Evolutionary conservation across 2,113 vertebrate species (phyloP).

Genomic region (Tragulus kanchil): DNA sequence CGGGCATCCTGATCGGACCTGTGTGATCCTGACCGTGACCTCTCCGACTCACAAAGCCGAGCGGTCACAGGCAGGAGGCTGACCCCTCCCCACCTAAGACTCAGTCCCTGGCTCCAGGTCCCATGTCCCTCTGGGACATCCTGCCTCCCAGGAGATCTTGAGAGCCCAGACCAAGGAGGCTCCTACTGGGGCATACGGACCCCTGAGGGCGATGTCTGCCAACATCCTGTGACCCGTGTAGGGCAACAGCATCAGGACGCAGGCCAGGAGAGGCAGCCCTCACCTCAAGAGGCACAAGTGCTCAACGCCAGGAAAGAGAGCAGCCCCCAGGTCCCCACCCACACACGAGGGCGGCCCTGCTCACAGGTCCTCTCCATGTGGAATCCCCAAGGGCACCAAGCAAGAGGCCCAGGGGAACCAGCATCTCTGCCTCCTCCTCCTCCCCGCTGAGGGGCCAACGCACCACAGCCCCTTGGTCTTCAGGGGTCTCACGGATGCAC

Average conservation of each 20-base stretch:
- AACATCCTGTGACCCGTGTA: background rate
- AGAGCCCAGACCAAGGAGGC: background rate
- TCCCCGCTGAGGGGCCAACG: background rate
- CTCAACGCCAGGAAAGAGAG: background rate
- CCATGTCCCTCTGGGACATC: background rate
- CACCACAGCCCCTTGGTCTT: background rate
- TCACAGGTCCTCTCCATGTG: background rate
- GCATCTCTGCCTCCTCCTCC: background rate
- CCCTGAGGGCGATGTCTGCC: background rate
- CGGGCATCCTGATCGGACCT: fast-evolving
- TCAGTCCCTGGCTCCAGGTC: background rate
- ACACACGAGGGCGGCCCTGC: background rate
- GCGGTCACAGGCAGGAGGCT: background rate
- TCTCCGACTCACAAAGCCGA: background rate
- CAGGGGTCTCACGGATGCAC: background rate
- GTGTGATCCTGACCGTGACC: background rate
- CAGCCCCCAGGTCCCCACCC: too few species aligned
- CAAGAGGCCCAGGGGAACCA: background rate
- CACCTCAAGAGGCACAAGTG: background rate
- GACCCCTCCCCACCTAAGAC: background rate
- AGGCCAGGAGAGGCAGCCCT: background rate
- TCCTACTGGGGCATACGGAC: background rate
- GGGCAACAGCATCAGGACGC: background rate
- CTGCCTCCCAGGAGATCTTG: background rate
- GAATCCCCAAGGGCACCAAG: background rate